Conservation (phyloP, 2,113 vertebrate species). For the Corythornis vintsioides region DNA sequence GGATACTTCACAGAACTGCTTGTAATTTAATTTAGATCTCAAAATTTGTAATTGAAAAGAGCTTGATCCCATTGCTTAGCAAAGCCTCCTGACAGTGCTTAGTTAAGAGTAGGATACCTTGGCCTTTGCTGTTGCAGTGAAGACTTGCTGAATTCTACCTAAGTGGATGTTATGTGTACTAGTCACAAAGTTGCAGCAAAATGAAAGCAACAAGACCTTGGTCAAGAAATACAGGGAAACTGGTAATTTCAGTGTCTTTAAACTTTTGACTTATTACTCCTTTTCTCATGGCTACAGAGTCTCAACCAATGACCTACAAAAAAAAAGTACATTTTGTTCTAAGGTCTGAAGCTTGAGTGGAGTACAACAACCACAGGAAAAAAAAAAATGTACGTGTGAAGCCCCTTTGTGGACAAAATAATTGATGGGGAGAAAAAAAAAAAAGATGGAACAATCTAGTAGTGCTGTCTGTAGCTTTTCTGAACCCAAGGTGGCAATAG, state of each 20-base stretch:
- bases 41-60: neutral
- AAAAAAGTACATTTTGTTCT: neutral
- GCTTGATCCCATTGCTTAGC: neutral
- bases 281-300: neutral
- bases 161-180: rapidly evolving
- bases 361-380: neutral
- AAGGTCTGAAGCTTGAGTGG: neutral
- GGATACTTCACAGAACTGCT: neutral
- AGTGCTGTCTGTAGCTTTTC: neutral
- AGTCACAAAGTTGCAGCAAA: neutral
- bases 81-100: neutral
- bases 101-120: neutral
- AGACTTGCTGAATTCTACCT: neutral
- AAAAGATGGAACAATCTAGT: neutral
- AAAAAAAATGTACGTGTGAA: neutral
- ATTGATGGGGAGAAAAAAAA: rapidly evolving
- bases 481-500: neutral
- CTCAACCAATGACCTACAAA: neutral
- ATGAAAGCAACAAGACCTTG: neutral
- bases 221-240: neutral
- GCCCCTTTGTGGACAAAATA: neutral
- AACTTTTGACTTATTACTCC: neutral
- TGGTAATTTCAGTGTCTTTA: neutral
- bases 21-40: neutral
- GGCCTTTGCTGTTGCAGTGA: neutral